Conservation (phyloP, 1,140 invertebrate species). For the Drosophila sechellia region DNA sequence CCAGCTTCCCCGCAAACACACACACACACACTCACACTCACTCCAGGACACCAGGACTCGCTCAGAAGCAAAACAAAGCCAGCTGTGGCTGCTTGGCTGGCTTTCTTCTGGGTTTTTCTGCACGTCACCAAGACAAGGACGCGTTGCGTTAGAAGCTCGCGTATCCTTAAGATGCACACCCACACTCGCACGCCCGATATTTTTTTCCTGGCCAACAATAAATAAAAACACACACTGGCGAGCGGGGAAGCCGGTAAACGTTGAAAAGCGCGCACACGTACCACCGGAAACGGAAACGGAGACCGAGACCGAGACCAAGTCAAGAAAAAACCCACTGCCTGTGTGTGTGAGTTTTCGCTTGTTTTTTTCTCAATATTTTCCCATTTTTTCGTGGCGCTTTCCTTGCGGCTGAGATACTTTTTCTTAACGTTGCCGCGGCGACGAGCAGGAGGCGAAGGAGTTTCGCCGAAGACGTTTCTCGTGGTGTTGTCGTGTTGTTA, state of each 20-base stretch:
- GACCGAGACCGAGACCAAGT: conserved; percentile 65
- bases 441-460: conserved; percentile 33
- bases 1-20: conserved; percentile 31
- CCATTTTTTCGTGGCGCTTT: conserved; percentile 22
- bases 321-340: conserved; percentile 44
- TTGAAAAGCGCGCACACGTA: conserved; percentile 72
- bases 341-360: conserved; percentile 34
- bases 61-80: conserved; percentile 67
- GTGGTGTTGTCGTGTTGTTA: conserved; percentile 50
- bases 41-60: conserved; percentile 12
- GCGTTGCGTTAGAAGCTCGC: conserved; percentile 46
- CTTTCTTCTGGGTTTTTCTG: conserved; percentile 54
- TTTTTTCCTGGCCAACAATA: conserved; percentile 60
- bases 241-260: conserved; percentile 48
- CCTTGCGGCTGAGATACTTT: conserved; percentile 55
- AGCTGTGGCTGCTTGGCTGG: conserved; percentile 59
- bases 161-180: conserved; percentile 63
- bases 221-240: conserved; percentile 66
- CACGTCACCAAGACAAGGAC: conserved; percentile 56
- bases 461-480: conserved; percentile 63
- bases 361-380: conserved; percentile 23
- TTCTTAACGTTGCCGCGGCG: conserved; percentile 56
- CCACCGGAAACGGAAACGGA: conserved; percentile 53
- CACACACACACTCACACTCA: conserved; percentile 28
- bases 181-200: conserved; percentile 36